A percentile compares a stretch with the other conserved stretches of the same genome.
Evolutionary conservation across 2,113 vertebrate genomes (phyloP).

Genomic region (Alligator mississippiensis): DNA sequence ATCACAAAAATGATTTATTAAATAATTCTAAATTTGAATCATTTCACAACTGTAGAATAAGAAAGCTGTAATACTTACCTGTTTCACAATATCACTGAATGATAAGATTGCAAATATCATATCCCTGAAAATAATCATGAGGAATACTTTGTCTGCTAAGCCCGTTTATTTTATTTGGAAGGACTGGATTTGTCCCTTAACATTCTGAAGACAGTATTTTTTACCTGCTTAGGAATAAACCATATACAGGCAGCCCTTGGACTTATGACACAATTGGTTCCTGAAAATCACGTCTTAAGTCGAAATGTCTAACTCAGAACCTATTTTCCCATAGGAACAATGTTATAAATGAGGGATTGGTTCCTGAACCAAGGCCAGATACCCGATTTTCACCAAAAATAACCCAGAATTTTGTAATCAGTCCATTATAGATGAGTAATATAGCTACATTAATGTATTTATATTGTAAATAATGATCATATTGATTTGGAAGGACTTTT

Average conservation of each 20-base stretch:
- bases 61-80: neutral
- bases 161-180: neutral
- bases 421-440: too few species aligned
- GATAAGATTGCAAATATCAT: neutral
- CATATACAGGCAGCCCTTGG: neutral
- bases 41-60: neutral
- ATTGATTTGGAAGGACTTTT: too few species aligned
- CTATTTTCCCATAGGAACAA: too few species aligned
- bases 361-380: too few species aligned
- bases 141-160: neutral
- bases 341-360: too few species aligned
- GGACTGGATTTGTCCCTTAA: neutral
- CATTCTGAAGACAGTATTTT: neutral
- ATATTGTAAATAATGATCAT: too few species aligned
- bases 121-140: neutral
- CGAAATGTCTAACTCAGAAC: too few species aligned
- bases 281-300: too few species aligned
- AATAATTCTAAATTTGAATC: neutral
- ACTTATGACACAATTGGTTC: too few species aligned
- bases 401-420: too few species aligned
- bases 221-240: neutral
- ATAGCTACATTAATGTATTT: too few species aligned
- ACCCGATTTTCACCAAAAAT: too few species aligned
- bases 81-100: neutral
- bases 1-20: neutral